Evolutionary conservation across 2,797 vertebrate species (phyloP), one percentile per base, ranked within the genome.

Genomic region (Luscinia luscinia): DNA sequence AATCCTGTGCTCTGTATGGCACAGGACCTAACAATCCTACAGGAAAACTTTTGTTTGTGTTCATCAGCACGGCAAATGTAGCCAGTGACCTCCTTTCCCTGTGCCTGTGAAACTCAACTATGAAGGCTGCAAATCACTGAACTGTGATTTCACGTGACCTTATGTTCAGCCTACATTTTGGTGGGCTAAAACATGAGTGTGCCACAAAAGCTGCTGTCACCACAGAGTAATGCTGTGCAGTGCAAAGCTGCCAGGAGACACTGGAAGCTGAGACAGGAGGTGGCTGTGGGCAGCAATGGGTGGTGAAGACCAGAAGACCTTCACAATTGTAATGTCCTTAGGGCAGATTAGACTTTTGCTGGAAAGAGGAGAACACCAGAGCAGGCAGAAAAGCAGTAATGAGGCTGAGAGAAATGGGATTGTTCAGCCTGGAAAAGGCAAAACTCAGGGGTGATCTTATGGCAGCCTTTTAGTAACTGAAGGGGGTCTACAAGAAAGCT

Each of bases 61-160:
- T 87, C 9, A 57, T 28, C 34, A 84, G 52, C 48, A 48, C 0
- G 0, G 45, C 49, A 63, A 84, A 73, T 0, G 0, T 15, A 63
- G 46, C 58, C 2, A 2, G 24, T 48, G n/a, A 46, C 28, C 55
- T 79, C 54, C 55, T 87, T 88, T 80, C 52, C 28, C 32, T 0
- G 0, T 24, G 41, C 57, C 52, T 24, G 40, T 57, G 45, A 63
- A 67, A 74, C 40, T 54, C 59, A 59, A 0, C 32, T 72, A 34
- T 23, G 55, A 75, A 63, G 14, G 58, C 24, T 36, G 32, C 41
- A 27, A 38, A 75, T 38, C 12, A 5, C 20, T 18, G 26, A 52
- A 45, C 48, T 87, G 55, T 19, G 51, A 89, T 72, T 87, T 87
- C 30, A 24, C 0, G 23, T 27, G 75, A 70, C 48, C 36, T 74